phyloP scores from a whole-genome alignment of 2,888 invertebrate genomes.

The Chirona hameri region DNA sequence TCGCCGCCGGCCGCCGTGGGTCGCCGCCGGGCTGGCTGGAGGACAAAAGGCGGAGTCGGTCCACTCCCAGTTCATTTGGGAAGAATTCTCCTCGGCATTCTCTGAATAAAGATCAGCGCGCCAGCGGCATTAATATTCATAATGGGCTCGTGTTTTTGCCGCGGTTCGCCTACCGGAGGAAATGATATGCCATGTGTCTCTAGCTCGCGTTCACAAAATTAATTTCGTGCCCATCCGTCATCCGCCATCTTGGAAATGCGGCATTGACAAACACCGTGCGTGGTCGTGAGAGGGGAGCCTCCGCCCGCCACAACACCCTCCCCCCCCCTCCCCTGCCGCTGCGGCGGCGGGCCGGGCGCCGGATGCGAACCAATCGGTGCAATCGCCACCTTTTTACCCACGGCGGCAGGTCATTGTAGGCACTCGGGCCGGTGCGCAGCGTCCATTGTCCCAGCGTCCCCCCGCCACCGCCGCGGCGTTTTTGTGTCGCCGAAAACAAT shows the following conservation, averaged over 20 bases:
- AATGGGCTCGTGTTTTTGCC: constrained; percentile 12
- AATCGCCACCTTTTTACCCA: constrained; percentile 3
- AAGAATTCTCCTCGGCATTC: neutral
- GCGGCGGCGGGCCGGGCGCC: neutral
- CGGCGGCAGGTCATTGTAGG: neutral
- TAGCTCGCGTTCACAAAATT: constrained; percentile 24
- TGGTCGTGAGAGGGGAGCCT: neutral
- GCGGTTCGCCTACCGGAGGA: neutral
- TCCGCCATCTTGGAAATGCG: constrained; percentile 23
- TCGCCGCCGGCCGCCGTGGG: neutral
- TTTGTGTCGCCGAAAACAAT: constrained; percentile 28
- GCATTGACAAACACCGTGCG: constrained; percentile 12
- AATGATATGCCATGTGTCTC: constrained; percentile 26
- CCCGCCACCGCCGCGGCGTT: neutral
- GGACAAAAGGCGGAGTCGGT: neutral
- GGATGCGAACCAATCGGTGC: constrained; percentile 8
- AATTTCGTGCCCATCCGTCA: constrained; percentile 27
- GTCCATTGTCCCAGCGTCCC: constrained; percentile 27
- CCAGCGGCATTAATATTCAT: constrained; percentile 23
- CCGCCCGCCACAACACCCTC: neutral
- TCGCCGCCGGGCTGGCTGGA: neutral
- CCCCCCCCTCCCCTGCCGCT: neutral
- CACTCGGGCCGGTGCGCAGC: neutral
- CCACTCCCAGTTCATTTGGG: constrained; percentile 6
- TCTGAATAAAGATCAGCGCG: constrained; percentile 26